Evolutionary conservation across 1,140 invertebrate genomes (phyloP), one percentile per base, ranked within the genome.

Genomic region (Trachelipus rathkii): DNA sequence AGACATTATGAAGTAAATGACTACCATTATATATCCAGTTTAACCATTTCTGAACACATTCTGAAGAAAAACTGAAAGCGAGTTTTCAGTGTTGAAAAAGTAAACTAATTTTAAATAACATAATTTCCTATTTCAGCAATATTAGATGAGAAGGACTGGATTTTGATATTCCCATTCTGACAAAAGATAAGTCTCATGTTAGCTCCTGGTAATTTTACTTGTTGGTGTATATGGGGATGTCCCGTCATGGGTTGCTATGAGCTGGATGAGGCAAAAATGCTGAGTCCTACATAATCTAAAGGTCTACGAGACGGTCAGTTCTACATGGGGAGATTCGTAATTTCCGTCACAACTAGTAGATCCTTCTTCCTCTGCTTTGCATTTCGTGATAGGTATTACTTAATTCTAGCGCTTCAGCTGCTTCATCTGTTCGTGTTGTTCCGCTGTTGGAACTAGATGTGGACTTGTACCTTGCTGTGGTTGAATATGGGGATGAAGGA

Each of bases 331-430:
- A 13, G 50, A 60, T 8, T 81, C 80, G 11, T 81, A 10, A 81
- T 81, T 53, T 81, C 80, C 9, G 80, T 81, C 21, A 81, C 80
- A 21, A 81, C 80, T 50, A 81, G n/a, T n/a, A n/a, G 77, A 77
- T 71, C 76, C 77, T 11, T 81, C 80, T 21, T 81, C 80, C 43
- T 81, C 80, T 7, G 77, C 75, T 11, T 70, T 75, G 73, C 23
- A 78, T 76, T 66, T 81, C 77, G n/a, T 77, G 73, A 71, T 81
- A 81, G 19, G 79, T 70, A n/a, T 77, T 77, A 10, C 76, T 73
- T 45, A 78, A 77, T 77, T 24, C 75, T 72, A 6, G 77, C 79
- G 77, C 80, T 50, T 77, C 80, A 43, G 80, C 77, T 46, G 77
- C 77, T 50, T 81, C 80, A 67, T 81, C 77, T 33, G 33, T 33